Conservation (phyloP, 2,797 vertebrate genomes). For the Tadarida brasiliensis region DNA sequence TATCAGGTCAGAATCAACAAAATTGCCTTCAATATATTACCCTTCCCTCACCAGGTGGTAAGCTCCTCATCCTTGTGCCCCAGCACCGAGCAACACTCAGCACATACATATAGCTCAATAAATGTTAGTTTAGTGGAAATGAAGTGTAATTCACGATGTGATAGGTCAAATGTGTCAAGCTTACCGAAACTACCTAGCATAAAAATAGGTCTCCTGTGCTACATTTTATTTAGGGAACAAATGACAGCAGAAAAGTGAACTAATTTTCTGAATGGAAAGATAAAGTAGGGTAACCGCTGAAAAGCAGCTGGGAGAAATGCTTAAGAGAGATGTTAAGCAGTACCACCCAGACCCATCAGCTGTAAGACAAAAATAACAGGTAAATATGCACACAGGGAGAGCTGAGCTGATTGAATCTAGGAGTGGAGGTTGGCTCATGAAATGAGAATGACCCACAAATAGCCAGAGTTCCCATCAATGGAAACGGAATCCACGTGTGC, state of each 20-base stretch:
- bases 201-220: constrained; percentile 65
- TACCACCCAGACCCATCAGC: not conserved
- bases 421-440: not conserved
- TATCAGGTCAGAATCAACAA: not conserved
- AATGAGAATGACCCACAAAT: constrained; percentile 1
- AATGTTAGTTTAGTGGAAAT: constrained; percentile 26
- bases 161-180: constrained; percentile 52
- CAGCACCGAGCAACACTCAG: not conserved
- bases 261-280: constrained; percentile 76
- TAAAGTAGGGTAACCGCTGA: constrained; percentile 40
- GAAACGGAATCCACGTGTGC: not conserved
- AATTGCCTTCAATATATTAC: not conserved
- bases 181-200: constrained; percentile 25
- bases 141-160: not conserved
- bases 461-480: not conserved
- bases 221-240: constrained; percentile 44
- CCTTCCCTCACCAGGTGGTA: rapidly evolving
- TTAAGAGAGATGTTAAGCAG: not conserved
- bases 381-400: not conserved
- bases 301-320: constrained; percentile 20
- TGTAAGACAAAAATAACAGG: not conserved
- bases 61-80: not conserved
- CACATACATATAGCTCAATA: not conserved
- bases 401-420: not conserved
- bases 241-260: constrained; percentile 65